Evolutionary conservation across 2,797 vertebrate genomes (phyloP), one percentile per base, ranked within the genome.

Genomic region (Mormyrus hasselquistii): DNA sequence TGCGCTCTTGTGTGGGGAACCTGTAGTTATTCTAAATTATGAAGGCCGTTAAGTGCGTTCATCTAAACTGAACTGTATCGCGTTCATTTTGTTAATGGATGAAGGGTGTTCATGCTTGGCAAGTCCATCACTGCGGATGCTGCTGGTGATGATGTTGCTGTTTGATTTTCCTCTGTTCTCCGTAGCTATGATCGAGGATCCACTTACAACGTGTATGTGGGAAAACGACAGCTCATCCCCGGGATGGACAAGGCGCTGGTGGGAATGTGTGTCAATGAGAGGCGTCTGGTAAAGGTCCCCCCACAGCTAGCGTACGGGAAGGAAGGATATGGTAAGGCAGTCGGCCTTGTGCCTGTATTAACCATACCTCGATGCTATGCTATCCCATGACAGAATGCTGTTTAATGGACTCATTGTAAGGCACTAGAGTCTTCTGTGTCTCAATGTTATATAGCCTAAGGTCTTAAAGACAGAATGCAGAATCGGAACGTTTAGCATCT

Each of bases 201-300:
- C 91, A 98, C 97, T 0, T 98, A 99, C 95, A 98, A 99, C 0
- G 98, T 99, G 88, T 97, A 97, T 92, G 97, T 99, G 92, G 99
- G 98, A 3, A 98, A 95, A 94, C 97, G 96, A 53, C 97, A 99
- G 88, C 95, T 99, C 88, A 99, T 99, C 76, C 94, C 95, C 41
- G 99, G 99, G n/a, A 99, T 99, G 98, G 98, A 99, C 94, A 97
- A 97, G 92, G 99, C 97, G 47, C 95, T 99, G 91, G 94, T 98
- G 0, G 98, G 98, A 52, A 99, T 99, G 99, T 99, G 99, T 0
- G 97, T 99, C 69, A 99, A 99, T 0, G 96, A 99, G 94, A 96
- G 98, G 44, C 95, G 97, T 0, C 95, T 98, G 0, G 96, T 99
- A 89, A 98, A 95, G 91, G 97, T 99, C 55, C 98, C 99, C 0